Percentiles rank a stretch among this genome's conserved stretches.
These are phyloP conservation scores for Vultur gryphus DNA, from an alignment of 2,797 vertebrate genomes.

Conservation along the genomic window DNA sequence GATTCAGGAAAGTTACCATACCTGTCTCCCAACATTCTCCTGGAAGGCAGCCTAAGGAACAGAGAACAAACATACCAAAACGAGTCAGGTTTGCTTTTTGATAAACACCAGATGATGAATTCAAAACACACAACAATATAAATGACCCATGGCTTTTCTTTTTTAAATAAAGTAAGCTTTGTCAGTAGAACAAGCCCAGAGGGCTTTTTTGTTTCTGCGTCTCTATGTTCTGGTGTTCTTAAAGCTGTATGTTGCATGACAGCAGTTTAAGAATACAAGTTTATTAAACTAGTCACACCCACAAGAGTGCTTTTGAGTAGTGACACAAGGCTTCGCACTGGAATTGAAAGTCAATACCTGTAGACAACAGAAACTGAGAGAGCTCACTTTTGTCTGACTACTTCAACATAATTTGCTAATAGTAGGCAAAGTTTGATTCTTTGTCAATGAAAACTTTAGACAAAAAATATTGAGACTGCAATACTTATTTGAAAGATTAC, in stretches of 20 bases:
- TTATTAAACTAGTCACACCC: conserved; percentile 32
- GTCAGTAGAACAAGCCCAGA: conserved; percentile 48
- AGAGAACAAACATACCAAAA: conserved; percentile 75
- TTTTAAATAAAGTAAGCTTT: conserved; percentile 63
- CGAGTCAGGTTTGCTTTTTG: conserved; percentile 67
- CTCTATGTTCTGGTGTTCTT: conserved; percentile 8
- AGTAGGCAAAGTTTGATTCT: background rate
- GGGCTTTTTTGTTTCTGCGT: conserved; percentile 39
- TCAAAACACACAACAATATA: conserved; percentile 62
- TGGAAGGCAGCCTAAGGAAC: conserved; percentile 94
- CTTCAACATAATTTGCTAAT: background rate
- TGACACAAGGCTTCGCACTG: background rate
- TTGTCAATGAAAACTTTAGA: background rate
- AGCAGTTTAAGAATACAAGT: conserved; percentile 41
- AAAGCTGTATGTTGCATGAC: background rate
- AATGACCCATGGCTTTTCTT: conserved; percentile 75
- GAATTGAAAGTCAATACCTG: background rate
- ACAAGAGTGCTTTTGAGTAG: background rate
- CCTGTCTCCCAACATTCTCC: conserved; percentile 99
- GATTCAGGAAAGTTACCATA: conserved; percentile 71
- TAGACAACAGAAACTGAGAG: background rate
- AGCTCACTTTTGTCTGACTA: background rate
- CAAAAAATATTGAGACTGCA: background rate
- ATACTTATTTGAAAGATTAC: background rate
- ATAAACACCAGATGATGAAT: conserved; percentile 67